phyloP scores from a whole-genome alignment of 2,888 invertebrate species.

The Ditula angustiorana region DNA sequence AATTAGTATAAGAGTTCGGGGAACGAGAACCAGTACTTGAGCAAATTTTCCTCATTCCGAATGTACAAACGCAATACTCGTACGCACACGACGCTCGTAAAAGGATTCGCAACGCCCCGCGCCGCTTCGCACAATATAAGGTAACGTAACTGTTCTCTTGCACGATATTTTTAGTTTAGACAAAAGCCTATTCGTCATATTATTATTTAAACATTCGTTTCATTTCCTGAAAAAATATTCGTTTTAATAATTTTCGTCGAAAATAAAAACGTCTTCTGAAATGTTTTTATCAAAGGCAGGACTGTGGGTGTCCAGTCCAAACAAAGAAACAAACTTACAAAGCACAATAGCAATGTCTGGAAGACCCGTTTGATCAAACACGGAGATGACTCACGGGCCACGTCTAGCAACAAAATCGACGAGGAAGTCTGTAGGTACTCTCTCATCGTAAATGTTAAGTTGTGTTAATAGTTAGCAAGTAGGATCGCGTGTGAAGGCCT shows the following conservation, averaged over 20 bases:
- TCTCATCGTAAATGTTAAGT: not conserved
- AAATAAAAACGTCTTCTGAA: not conserved
- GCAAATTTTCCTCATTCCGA: constrained; percentile 38
- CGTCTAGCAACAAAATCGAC: not conserved
- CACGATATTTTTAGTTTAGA: constrained; percentile 30
- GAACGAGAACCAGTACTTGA: constrained; percentile 25
- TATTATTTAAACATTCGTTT: not conserved
- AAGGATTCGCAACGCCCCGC: constrained; percentile 37
- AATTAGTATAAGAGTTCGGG: constrained; percentile 30
- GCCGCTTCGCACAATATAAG: constrained; percentile 37
- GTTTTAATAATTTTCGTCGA: not conserved
- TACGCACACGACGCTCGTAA: constrained; percentile 37
- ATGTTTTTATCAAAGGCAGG: not conserved
- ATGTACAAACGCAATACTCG: constrained; percentile 37
- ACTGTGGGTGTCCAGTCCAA: too few species aligned
- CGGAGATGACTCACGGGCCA: not conserved
- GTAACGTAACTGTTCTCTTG: constrained; percentile 34
- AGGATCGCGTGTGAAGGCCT: constrained; percentile 15
- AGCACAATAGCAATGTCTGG: not conserved
- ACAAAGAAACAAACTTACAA: not conserved
- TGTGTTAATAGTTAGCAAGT: not conserved
- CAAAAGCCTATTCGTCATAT: constrained; percentile 3
- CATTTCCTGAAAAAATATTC: too few species aligned
- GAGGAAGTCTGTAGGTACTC: not conserved
- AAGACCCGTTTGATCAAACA: constrained; percentile 7